These are phyloP conservation scores for Chondrosia reniformis DNA, from an alignment of 37 sponge, comb jelly and placozoan genomes.

Conservation along the genomic window DNA sequence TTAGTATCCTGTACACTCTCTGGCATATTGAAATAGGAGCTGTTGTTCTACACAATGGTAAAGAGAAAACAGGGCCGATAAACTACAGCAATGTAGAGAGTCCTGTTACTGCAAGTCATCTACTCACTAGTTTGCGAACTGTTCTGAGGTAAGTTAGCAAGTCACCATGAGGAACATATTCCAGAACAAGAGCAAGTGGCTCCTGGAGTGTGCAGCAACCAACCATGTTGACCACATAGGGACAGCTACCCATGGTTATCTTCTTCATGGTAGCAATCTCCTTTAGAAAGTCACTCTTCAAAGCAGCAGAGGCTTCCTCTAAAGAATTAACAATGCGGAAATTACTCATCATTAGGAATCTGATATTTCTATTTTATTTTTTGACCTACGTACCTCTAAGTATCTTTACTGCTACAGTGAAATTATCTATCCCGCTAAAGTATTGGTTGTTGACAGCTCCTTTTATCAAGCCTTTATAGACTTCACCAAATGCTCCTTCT, in stretches of 20 bases:
- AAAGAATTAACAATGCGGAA: no score
- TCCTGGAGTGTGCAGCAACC: conserved; percentile 33
- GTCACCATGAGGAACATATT: conserved; percentile 12
- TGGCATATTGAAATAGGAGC: not conserved
- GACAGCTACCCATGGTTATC: conserved; percentile 19
- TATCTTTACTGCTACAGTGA: conserved; percentile 13
- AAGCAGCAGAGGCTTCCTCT: not conserved
- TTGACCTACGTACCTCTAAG: not conserved
- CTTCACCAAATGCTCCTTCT: conserved; percentile 14
- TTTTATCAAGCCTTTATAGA: conserved; percentile 17
- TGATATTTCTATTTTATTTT: not conserved
- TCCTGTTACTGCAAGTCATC: not conserved
- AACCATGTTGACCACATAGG: conserved; percentile 25
- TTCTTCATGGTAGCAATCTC: conserved; percentile 31
- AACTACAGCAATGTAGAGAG: not conserved
- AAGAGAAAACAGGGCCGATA: not conserved
- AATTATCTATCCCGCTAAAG: not conserved
- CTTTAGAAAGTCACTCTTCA: conserved; percentile 17
- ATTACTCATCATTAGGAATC: no score
- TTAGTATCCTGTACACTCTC: not conserved
- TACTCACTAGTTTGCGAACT: conserved; percentile 3
- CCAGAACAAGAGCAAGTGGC: conserved; percentile 19
- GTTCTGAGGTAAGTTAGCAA: conserved; percentile 22
- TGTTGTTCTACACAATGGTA: not conserved
- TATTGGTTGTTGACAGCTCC: not conserved